Evolutionary conservation across 2,113 vertebrate genomes (phyloP).

Genomic region (Lontra canadensis): DNA sequence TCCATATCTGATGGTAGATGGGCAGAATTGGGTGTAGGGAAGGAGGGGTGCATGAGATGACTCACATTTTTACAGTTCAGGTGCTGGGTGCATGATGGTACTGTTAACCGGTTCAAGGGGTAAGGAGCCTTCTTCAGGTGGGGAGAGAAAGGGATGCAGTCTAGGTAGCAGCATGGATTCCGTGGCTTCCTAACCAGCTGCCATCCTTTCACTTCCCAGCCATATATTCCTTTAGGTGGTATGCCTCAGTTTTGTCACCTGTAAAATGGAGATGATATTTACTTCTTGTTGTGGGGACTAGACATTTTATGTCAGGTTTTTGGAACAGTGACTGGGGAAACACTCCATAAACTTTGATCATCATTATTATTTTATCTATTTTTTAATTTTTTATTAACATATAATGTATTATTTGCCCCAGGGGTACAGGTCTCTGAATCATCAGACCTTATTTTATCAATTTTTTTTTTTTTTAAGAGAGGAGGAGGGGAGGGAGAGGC

Average conservation of each 20-base stretch:
- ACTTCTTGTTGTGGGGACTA: neutral
- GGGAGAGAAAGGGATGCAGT: neutral
- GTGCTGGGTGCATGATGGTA: neutral
- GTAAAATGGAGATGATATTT: neutral
- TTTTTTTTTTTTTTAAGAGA: neutral
- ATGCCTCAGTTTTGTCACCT: neutral
- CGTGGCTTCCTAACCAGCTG: neutral
- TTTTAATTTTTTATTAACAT: neutral
- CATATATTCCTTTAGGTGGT: neutral
- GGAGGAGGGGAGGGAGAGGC: neutral
- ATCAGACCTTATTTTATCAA: too few species aligned
- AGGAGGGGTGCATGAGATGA: neutral
- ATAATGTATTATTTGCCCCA: too few species aligned
- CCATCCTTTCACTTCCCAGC: neutral
- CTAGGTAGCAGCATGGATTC: neutral
- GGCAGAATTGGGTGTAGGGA: neutral
- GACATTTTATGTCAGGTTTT: neutral
- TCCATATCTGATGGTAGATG: rapidly evolving
- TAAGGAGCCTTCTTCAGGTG: neutral
- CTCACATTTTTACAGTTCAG: neutral
- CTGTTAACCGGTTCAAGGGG: neutral
- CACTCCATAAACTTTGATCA: neutral
- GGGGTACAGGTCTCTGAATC: too few species aligned
- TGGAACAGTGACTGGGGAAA: neutral
- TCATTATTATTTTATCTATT: neutral